Evolutionary conservation across 2,888 invertebrate species (phyloP), one percentile per base, ranked within the genome.

Genomic region (Limnephilus lunatus): DNA sequence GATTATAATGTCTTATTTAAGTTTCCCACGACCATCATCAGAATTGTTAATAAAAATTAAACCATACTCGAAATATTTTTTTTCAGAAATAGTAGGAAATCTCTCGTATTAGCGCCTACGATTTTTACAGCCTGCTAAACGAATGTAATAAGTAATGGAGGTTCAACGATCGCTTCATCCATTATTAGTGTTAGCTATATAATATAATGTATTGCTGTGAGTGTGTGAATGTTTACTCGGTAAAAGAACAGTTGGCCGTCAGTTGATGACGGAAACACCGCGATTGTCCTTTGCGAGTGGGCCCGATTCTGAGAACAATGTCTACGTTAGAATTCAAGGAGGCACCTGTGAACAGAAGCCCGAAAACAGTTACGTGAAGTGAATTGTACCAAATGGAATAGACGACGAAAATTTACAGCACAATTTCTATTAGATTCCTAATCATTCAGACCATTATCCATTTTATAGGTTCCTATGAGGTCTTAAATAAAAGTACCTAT

Each of bases 321-420:
- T 32, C 32, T 35, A 80, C 32, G 25, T 31, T 80, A 48, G 30
- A 85, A 48, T 53, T 87, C 53, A 48, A 87, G 87, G 12, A 25
- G 39, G 35, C 88, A 32, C 88, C 12, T 80, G 81, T 3, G 88
- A 80, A 68, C 32, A 31, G 68, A 81, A 35, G 30, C 48, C 88
- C 88, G n/a, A 81, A 89, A 89, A 89, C 88, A 89, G 88, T 89
- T 89, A 89, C 88, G 25, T 68, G 25, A 25, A 68, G 25, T 25
- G n/a, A 68, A 68, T 68, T 68, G 68, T 68, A 68, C 68, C 68
- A 68, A 68, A 68, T 68, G 2, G 25, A 68, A 68, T n/a, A 68
- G 68, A 25, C 68, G 7, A 68, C 68, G 9, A 7, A 68, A 68
- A 68, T 68, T 7, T 9, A 68, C 68, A 68, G n/a, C 7, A 68